Percentiles rank a stretch among this genome's conserved stretches.
Evolutionary conservation across 1,140 invertebrate genomes (phyloP).

Genomic region (Temnothorax nylanderi): DNA sequence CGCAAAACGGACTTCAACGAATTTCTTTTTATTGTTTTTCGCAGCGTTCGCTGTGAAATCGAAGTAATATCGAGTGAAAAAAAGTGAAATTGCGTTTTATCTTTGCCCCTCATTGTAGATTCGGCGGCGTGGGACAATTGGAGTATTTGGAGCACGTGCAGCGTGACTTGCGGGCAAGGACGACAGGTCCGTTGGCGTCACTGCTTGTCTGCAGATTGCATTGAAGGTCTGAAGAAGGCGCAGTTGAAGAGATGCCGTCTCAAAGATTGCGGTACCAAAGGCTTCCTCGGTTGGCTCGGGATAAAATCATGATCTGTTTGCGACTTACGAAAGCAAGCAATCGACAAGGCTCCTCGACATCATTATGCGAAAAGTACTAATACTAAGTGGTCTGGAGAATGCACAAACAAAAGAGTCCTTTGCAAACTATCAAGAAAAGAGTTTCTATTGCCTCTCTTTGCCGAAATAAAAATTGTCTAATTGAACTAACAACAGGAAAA

Average conservation of each 20-base stretch:
- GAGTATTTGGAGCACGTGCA: slow-evolving; percentile 72
- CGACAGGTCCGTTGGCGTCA: slow-evolving; percentile 76
- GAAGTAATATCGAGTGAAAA: not conserved
- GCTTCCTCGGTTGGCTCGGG: slow-evolving; percentile 70
- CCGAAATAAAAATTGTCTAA: not conserved
- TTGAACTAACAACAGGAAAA: not conserved
- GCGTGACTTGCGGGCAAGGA: slow-evolving; percentile 73
- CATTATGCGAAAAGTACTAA: not conserved
- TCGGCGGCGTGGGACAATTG: slow-evolving; percentile 66
- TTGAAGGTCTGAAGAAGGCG: slow-evolving; percentile 69
- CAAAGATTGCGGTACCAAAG: slow-evolving; percentile 59
- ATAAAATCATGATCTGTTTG: slow-evolving; percentile 58
- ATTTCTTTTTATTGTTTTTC: not conserved
- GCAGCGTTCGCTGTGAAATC: not conserved
- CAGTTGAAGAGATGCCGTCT: slow-evolving; percentile 69
- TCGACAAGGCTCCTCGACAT: not conserved
- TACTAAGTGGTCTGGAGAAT: not conserved
- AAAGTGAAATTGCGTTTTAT: not conserved
- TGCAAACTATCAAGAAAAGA: not conserved
- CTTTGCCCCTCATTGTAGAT: slow-evolving; percentile 22
- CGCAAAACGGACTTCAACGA: not conserved
- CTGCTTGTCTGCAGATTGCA: slow-evolving; percentile 64
- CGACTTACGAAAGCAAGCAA: not conserved
- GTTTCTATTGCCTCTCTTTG: not conserved
- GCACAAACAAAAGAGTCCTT: not conserved